Base-by-base conservation (phyloP, 2,797 vertebrate genomes). In the Takifugu rubripes region DNA sequence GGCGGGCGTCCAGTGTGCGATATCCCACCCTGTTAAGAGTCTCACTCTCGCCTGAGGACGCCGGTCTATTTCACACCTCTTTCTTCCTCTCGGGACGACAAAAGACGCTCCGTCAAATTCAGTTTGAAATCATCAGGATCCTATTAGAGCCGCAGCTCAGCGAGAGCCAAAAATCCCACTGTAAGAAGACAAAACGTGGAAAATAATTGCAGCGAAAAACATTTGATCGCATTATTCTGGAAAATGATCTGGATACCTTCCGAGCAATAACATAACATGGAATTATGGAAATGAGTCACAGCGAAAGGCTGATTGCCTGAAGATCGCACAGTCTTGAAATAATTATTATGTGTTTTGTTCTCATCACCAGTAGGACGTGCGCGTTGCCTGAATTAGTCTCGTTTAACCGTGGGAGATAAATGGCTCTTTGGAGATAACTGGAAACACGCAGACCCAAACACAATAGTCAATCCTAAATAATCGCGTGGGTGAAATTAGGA, bases 61-160 rank as follows among this genome's bases (percentile, higher is more conserved):
- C 25, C 43, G 4, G 3, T 50, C 43, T 47, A 59, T 53, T 25
- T 56, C 25, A 25, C 61, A 27, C 33, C 70, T 81, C 56, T 61
- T 72, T 65, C 69, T 63, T 82, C 8, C 74, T 70, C 55, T 77
- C 66, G 42, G 31, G 54, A 56, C 11, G 52, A 49, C 70, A 85
- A 48, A 76, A 74, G 75, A 74, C 65, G 78, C 75, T 56, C 74
- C 78, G 66, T 82, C 79, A 78, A 73, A 77, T 78, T 70, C 43
- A 50, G 56, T 76, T 65, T 17, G 56, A 66, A 59, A 72, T 79
- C 66, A 45, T 66, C 49, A 56, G 58, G 77, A 68, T 66, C 64
- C 74, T 51, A 68, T 77, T 74, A 77, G 63, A 73, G 47, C 56
- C 3, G 25, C 17, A 17, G 63, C 65, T 66, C 73, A 84, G 79